Evolutionary conservation across 2,888 invertebrate species (phyloP).

Genomic region (Drosophila aldrichi): DNA sequence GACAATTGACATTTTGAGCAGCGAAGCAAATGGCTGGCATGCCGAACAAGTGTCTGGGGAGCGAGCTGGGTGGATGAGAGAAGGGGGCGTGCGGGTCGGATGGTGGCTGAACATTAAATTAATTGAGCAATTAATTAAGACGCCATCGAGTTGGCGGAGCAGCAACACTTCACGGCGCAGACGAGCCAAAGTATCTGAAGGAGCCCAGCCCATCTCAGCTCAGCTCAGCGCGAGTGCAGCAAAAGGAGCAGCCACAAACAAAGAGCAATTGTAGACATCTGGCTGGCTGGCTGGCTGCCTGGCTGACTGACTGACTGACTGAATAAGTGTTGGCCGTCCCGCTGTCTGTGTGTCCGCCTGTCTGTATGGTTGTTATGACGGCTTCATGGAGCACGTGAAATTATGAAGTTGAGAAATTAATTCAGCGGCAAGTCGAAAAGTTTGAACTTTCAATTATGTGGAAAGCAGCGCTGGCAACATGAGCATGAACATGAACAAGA

Average conservation of each 20-base stretch:
- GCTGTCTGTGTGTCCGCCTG: background rate
- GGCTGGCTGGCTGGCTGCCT: constrained; percentile 28
- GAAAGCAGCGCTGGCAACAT: constrained; percentile 51
- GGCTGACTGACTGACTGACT: constrained; percentile 14
- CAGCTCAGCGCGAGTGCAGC: constrained; percentile 31
- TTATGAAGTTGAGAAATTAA: constrained; percentile 79
- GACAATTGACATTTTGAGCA: constrained; percentile 73
- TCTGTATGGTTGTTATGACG: constrained; percentile 60
- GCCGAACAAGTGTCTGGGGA: constrained; percentile 40
- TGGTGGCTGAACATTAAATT: constrained; percentile 81
- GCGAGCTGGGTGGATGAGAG: background rate
- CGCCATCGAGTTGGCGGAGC: constrained; percentile 71
- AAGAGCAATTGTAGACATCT: constrained; percentile 71
- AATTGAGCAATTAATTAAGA: constrained; percentile 84
- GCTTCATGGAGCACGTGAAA: constrained; percentile 66
- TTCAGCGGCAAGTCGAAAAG: constrained; percentile 77
- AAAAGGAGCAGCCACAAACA: constrained; percentile 66
- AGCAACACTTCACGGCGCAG: constrained; percentile 45
- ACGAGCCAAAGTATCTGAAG: constrained; percentile 36
- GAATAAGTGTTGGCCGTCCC: constrained; percentile 12
- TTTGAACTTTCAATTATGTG: constrained; percentile 79
- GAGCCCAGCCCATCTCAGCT: constrained; percentile 27
- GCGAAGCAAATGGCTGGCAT: constrained; percentile 35
- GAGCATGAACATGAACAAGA: constrained; percentile 57
- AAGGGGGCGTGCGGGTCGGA: constrained; percentile 32